phyloP scores from a whole-genome alignment of 2,888 invertebrate species.

The Chromoteleia sp. region DNA sequence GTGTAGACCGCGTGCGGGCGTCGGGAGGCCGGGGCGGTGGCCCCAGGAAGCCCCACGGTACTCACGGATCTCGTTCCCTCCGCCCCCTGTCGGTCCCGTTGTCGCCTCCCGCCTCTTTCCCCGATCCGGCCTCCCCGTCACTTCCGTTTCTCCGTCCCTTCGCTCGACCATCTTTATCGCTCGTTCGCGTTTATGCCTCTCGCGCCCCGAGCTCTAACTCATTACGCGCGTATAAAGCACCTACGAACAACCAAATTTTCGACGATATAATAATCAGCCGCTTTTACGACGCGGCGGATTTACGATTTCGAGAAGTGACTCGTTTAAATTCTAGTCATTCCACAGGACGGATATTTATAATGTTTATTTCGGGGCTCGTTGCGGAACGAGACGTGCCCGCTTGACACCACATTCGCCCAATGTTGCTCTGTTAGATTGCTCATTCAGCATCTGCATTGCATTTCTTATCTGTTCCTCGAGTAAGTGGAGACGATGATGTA shows the following conservation, averaged over 20 bases:
- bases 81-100: slow-evolving; percentile 78
- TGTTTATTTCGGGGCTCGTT: slow-evolving; percentile 5
- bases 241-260: slow-evolving; percentile 59
- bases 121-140: slow-evolving; percentile 59
- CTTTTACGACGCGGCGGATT: slow-evolving; percentile 24
- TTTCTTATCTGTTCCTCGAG: slow-evolving; percentile 35
- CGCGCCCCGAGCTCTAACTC: slow-evolving; percentile 40
- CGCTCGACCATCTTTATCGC: slow-evolving; percentile 48
- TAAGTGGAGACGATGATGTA: slow-evolving; percentile 12
- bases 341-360: slow-evolving; percentile 11
- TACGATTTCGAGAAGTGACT: slow-evolving; percentile 37
- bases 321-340: slow-evolving; percentile 38
- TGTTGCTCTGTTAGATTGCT: slow-evolving; percentile 13
- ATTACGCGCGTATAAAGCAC: slow-evolving; percentile 48
- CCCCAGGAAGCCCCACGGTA: slow-evolving; percentile 82
- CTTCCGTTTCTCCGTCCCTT: slow-evolving; percentile 56
- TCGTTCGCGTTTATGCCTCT: slow-evolving; percentile 35
- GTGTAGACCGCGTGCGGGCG: no score
- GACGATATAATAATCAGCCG: slow-evolving; percentile 34
- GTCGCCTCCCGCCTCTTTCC: slow-evolving; percentile 68
- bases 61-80: slow-evolving; percentile 82
- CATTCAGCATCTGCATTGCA: slow-evolving; percentile 13
- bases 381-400: background rate
- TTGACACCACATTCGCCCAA: slow-evolving; percentile 12
- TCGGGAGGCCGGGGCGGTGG: no score